These are phyloP conservation scores for Acrocephalus arundinaceus DNA, from an alignment of 2,113 vertebrate species.

Conservation along the genomic window DNA sequence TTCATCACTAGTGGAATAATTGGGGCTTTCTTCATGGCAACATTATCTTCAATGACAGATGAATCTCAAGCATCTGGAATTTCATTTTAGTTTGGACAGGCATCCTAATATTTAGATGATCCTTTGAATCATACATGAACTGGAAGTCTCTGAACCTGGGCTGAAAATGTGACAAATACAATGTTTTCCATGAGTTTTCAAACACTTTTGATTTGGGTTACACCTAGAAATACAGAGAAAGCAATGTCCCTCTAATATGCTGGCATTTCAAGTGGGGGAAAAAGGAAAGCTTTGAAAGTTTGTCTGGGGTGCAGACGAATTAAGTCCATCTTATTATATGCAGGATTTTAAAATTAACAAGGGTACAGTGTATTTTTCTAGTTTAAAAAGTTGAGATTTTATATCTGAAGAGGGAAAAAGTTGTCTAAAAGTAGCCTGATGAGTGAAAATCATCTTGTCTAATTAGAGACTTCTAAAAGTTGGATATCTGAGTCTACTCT, in stretches of 20 bases:
- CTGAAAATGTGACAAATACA: background rate
- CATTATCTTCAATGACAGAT: background rate
- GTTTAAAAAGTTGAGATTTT: background rate
- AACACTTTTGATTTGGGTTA: background rate
- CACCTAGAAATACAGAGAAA: background rate
- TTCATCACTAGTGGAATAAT: background rate
- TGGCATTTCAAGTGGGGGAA: background rate
- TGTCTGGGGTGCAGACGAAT: background rate
- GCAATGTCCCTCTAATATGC: background rate
- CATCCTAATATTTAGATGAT: constrained; percentile 16
- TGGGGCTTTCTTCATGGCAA: background rate
- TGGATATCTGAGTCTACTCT: background rate
- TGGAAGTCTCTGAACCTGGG: background rate
- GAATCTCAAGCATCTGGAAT: constrained; percentile 1
- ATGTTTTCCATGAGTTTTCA: background rate
- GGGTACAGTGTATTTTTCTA: background rate
- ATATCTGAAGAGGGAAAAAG: background rate
- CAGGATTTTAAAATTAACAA: background rate
- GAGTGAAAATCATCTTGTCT: background rate
- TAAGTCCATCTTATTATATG: background rate
- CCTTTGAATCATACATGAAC: background rate
- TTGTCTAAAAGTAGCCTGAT: background rate
- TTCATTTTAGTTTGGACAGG: background rate
- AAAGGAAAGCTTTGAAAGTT: background rate
- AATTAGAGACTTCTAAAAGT: constrained; percentile 15